Evolutionary conservation across 37 sponge, comb jelly and placozoan genomes (phyloP).

Genomic region (Spongilla lacustris): DNA sequence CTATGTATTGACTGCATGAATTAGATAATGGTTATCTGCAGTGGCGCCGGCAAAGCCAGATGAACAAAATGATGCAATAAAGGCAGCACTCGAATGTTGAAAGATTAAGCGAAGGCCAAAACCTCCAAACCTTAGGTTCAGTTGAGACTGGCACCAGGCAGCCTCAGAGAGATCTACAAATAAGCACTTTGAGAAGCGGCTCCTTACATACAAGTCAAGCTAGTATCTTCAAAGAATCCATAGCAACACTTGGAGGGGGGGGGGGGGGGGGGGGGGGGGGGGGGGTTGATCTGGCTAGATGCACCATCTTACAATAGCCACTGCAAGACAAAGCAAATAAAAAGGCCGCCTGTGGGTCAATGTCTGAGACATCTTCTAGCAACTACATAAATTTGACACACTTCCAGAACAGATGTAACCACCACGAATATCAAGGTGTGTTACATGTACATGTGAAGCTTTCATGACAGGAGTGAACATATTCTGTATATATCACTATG

Average conservation of each 20-base stretch:
- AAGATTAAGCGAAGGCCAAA: background rate
- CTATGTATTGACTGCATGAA: background rate
- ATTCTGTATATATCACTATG: background rate
- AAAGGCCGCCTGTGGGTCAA: background rate
- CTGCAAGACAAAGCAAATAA: background rate
- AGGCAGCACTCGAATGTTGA: background rate
- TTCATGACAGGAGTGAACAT: background rate
- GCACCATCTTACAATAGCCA: background rate
- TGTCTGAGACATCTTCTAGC: background rate
- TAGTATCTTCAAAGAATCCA: background rate
- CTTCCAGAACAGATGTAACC: background rate
- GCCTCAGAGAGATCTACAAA: background rate
- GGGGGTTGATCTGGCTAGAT: background rate
- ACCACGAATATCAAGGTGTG: background rate
- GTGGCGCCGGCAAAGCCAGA: background rate
- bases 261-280: constrained; percentile 1
- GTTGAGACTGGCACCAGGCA: background rate
- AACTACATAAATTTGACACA: background rate
- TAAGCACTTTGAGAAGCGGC: background rate
- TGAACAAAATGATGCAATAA: background rate
- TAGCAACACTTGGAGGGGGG: background rate
- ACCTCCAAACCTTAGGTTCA: background rate
- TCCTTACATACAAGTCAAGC: background rate
- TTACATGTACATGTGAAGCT: constrained; percentile 1
- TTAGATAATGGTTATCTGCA: background rate